Evolutionary conservation across 1,140 invertebrate genomes (phyloP).

Genomic region (Calycopis cecrops): DNA sequence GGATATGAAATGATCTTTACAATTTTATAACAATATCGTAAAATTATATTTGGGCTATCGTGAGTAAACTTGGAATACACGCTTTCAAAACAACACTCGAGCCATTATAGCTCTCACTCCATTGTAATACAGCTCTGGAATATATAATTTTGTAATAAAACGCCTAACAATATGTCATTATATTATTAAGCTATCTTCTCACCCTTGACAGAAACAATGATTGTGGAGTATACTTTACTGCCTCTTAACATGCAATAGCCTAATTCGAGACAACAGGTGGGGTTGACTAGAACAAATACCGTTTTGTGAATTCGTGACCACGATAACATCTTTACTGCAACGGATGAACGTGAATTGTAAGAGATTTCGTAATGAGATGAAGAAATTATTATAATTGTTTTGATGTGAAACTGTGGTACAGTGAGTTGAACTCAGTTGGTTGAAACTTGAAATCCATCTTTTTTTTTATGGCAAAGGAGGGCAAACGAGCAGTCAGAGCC

Average conservation of each 20-base stretch:
- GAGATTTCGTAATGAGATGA: slow-evolving; percentile 9
- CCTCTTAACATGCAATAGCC: slow-evolving; percentile 61
- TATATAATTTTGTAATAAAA: slow-evolving; percentile 43
- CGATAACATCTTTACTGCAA: slow-evolving; percentile 53
- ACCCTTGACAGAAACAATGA: slow-evolving; percentile 71
- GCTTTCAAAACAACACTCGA: not conserved
- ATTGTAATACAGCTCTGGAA: slow-evolving; percentile 19
- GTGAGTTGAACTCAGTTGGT: too few species aligned
- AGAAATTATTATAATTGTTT: not conserved
- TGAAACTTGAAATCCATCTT: too few species aligned
- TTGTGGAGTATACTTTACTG: slow-evolving; percentile 68
- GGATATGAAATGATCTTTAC: slow-evolving; percentile 4
- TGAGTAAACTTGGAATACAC: not conserved
- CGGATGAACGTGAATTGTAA: slow-evolving; percentile 36
- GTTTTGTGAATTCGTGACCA: slow-evolving; percentile 49
- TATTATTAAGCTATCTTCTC: slow-evolving; percentile 72
- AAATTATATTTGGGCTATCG: slow-evolving; percentile 6
- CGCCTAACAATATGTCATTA: slow-evolving; percentile 67
- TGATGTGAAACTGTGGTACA: too few species aligned
- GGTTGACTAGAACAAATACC: slow-evolving; percentile 31
- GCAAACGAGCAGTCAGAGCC: too few species aligned
- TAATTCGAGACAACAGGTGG: slow-evolving; percentile 67
- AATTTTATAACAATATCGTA: not conserved
- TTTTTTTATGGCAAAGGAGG: too few species aligned
- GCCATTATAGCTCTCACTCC: slow-evolving; percentile 24